Evolutionary conservation across 1,140 invertebrate species (phyloP), one percentile per base, ranked within the genome.

Genomic region (Tetramorium simillimum): DNA sequence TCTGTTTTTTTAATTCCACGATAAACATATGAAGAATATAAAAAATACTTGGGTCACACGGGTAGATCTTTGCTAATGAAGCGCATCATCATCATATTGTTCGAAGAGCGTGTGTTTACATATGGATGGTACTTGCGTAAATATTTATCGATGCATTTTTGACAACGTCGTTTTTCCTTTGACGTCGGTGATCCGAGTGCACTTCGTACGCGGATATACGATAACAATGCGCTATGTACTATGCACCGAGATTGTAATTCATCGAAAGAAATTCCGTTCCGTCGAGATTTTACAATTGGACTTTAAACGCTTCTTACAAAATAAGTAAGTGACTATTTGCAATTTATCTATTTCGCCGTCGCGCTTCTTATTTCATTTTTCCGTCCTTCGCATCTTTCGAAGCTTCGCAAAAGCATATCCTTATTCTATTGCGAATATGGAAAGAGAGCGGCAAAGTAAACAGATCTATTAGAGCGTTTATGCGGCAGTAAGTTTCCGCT

Each of bases 141-240:
- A 58, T 49, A 73, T 82, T 73, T 82, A 73, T 51, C 80, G 24
- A n/a, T 16, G n/a, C 37, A 62, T 62, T 84, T 80, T 84, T 72
- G 33, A 81, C 46, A 70, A 62, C 43, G 24, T 12, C 46, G 51
- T 49, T 5, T 18, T 51, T 21, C 16, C 18, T 75, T 40, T 84
- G 53, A 81, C 69, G 40, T 75, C 53, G 53, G 18, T 12, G 16
- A 7, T 24, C 62, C 46, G 69, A 84, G 69, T 73, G 80, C 10
- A 75, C 56, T 84, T 84, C 14, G 80, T 37, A 75, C 67, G 18
- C 67, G n/a, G 14, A 16, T n/a, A 14, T 56, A 53, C 18, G 37
- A 21, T 40, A 73, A 82, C 40, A 60, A 82, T 33, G 5, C 14
- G 12, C 21, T 16, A 69, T 21, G 18, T 16, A 75, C 69, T 49